phyloP scores from a whole-genome alignment of 2,113 vertebrate genomes.

The Heterochromis multidens region DNA sequence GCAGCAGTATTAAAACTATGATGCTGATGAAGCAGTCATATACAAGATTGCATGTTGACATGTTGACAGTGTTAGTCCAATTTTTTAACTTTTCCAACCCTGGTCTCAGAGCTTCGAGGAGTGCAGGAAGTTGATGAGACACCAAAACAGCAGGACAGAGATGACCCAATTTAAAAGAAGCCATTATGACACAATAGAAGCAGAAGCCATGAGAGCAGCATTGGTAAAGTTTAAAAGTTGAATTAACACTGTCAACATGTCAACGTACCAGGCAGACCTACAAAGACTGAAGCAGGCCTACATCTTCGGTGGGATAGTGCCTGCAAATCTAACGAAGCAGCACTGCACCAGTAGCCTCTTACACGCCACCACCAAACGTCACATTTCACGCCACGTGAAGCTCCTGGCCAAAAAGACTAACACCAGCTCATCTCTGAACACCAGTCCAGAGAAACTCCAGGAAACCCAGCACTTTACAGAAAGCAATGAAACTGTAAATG shows the following conservation, averaged over 20 bases:
- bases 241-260: too few relatives aligned
- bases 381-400: not conserved
- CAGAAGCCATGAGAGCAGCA: not conserved
- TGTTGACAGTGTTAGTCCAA: not conserved
- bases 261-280: too few relatives aligned
- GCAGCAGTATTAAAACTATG: not conserved
- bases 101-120: not conserved
- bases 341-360: not conserved
- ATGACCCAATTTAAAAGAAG: not conserved
- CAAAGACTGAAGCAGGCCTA: not conserved
- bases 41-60: not conserved
- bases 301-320: too few relatives aligned
- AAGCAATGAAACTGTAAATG: not conserved
- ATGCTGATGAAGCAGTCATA: not conserved
- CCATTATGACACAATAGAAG: too few relatives aligned
- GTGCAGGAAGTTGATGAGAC: not conserved
- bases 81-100: not conserved
- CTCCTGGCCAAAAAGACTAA: not conserved
- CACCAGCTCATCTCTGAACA: not conserved
- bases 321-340: not conserved
- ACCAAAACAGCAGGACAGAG: not conserved
- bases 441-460: too few relatives aligned
- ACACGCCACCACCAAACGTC: not conserved
- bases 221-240: too few relatives aligned
- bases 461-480: not conserved